A percentile compares a stretch with the other conserved stretches of the same genome.
phyloP scores from a whole-genome alignment of 2,888 invertebrate genomes.

The Cenopis cana region DNA sequence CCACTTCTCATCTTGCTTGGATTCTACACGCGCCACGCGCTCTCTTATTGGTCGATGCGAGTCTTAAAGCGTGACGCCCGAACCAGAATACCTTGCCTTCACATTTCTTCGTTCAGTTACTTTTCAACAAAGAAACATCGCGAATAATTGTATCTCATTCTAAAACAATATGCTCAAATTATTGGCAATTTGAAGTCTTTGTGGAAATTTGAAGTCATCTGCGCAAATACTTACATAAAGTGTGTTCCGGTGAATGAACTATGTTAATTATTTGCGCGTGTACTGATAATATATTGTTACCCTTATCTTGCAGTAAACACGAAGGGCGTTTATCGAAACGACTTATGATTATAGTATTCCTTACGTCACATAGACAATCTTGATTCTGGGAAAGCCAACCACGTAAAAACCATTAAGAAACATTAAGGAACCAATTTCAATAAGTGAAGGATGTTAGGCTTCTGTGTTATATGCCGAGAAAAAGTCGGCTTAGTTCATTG shows the following conservation, averaged over 20 bases:
- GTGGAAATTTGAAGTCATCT: constrained; percentile 57
- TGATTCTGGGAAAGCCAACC: constrained; percentile 14
- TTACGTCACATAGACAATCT: constrained; percentile 13
- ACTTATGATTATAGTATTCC: constrained; percentile 17
- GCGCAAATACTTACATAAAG: constrained; percentile 54
- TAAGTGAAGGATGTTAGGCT: neutral
- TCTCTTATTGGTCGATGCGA: constrained; percentile 61
- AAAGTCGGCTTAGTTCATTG: constrained; percentile 50
- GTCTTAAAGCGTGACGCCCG: constrained; percentile 64
- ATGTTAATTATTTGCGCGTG: constrained; percentile 64
- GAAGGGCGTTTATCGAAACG: constrained; percentile 22
- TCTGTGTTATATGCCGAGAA: constrained; percentile 3
- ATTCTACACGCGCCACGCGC: constrained; percentile 62
- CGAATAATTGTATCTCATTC: constrained; percentile 43
- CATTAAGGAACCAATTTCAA: neutral
- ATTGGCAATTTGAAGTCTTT: constrained; percentile 54
- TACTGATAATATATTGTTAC: constrained; percentile 68
- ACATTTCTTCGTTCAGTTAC: constrained; percentile 62
- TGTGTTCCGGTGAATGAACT: constrained; percentile 72
- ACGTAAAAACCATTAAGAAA: constrained; percentile 1
- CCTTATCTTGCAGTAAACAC: constrained; percentile 51
- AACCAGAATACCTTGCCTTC: constrained; percentile 71
- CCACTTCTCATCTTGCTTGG: constrained; percentile 60
- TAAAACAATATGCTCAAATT: constrained; percentile 8
- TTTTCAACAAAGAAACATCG: constrained; percentile 60